Conservation (phyloP, 2,888 invertebrate species). For the Blastobasis adustella region DNA sequence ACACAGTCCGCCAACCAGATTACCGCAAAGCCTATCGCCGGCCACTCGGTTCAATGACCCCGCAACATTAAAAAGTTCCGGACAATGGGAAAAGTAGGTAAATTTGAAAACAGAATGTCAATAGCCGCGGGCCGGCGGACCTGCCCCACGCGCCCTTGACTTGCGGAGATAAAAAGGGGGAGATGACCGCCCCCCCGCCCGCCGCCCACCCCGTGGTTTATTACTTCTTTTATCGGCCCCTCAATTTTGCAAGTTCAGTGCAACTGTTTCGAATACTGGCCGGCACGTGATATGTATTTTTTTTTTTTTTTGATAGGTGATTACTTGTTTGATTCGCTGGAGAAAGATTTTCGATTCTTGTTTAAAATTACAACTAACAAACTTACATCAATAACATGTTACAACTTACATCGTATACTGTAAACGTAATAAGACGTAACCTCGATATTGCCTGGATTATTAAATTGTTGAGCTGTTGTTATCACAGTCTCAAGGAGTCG, state of each 20-base stretch:
- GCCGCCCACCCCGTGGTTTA: slow-evolving; percentile 52
- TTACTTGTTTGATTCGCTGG: no score
- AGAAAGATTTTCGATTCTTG: no score
- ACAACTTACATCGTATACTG: no score
- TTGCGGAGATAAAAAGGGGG: slow-evolving; percentile 69
- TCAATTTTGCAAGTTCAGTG: slow-evolving; percentile 39
- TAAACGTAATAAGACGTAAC: no score
- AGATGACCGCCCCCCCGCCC: slow-evolving; percentile 61
- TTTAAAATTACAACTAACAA: no score
- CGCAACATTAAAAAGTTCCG: slow-evolving; percentile 67
- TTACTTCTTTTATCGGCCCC: slow-evolving; percentile 52
- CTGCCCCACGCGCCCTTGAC: slow-evolving; percentile 74
- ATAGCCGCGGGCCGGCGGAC: slow-evolving; percentile 71
- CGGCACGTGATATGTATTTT: no score
- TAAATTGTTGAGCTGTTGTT: no score
- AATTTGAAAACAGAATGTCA: slow-evolving; percentile 73
- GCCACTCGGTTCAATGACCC: slow-evolving; percentile 62
- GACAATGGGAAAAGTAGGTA: slow-evolving; percentile 71
- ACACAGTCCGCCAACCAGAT: slow-evolving; percentile 19
- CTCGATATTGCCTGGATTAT: no score
- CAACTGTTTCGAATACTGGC: slow-evolving; percentile 23
- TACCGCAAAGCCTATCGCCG: slow-evolving; percentile 43
- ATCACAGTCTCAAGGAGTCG: no score
- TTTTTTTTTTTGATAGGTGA: no score
- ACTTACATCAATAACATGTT: no score